A percentile compares a stretch with the other conserved stretches of the same genome.
Conservation (phyloP, 2,113 vertebrate genomes). For the Zosterops pallidus region DNA sequence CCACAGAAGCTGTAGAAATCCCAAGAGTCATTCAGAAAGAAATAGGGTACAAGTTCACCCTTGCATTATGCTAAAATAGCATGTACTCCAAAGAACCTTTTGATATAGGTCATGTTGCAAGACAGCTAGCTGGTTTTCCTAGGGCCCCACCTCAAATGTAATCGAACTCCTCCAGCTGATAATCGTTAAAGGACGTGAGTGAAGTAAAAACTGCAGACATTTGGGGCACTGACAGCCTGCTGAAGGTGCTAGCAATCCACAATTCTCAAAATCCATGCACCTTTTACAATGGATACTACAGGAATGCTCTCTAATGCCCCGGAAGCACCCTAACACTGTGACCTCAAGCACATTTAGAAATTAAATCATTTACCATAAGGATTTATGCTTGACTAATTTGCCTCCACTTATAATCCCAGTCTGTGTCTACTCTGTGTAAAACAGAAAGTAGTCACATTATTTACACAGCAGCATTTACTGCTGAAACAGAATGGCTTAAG, state of each 20-base stretch:
- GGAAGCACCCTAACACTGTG: not conserved
- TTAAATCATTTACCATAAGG: not conserved
- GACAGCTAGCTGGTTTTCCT: not conserved
- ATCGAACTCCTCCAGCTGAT: not conserved
- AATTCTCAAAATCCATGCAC: not conserved
- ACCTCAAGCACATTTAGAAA: not conserved
- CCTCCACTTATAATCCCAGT: not conserved
- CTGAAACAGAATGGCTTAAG: not conserved
- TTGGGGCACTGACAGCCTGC: not conserved
- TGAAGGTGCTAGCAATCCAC: not conserved
- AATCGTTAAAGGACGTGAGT: not conserved
- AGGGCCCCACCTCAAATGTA: not conserved
- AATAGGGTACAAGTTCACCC: not conserved
- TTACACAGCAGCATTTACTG: not conserved
- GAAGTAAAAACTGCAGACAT: not conserved
- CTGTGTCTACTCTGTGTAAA: not conserved
- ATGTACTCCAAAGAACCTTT: not conserved
- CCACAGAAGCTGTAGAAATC: not conserved
- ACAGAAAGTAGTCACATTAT: not conserved
- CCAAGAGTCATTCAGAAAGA: not conserved
- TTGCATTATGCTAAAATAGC: not conserved
- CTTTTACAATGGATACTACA: not conserved
- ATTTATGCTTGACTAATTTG: constrained; percentile 29
- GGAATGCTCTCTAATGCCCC: not conserved
- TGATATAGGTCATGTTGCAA: not conserved